Evolutionary conservation across 2,888 invertebrate genomes (phyloP), one percentile per base, ranked within the genome.

Genomic region (Barypeithes pellucidus): DNA sequence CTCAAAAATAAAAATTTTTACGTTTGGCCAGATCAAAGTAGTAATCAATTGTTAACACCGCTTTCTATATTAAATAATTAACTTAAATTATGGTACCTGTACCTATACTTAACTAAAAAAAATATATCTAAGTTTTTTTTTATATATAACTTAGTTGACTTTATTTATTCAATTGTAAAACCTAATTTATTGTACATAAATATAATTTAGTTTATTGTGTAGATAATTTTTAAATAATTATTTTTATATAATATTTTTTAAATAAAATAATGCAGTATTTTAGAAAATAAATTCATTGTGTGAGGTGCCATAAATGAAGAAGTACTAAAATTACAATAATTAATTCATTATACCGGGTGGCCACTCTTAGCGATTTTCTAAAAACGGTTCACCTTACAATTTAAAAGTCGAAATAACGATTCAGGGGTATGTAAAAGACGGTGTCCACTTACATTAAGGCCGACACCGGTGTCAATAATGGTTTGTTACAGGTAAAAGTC

Each of bases 211-310:
- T 47, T 24, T 24, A 29, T 43, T 62, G 66, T 72, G 66, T 72
- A 72, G 50, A 67, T 61, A 36, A 54, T 62, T 72, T 61, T 54
- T 52, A 70, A 75, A 76, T 76, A 78, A 74, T 78, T 77, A 77
- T 78, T 79, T 79, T 77, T 79, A 77, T 79, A 77, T 75, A 75
- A 72, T 77, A 77, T 72, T 74, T 77, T 77, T 75, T 72, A 70
- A n/a, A 52, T 61, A 74, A 74, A 66, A 59, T 74, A 69, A 59
- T 60, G 66, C 73, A 74, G 73, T 74, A 74, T 74, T 74, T 66
- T 70, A 69, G 73, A 43, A 52, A 43, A 68, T 63, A 71, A 45
- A 63, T 68, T 71, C 67, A 67, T 66, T 50, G 41, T 57, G 36
- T 22, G 57, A 67, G 63, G 54, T 67, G 72, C 72, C 67, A 72